Evolutionary conservation across 1,140 invertebrate species (phyloP).

Genomic region (Mylabris phalerata): DNA sequence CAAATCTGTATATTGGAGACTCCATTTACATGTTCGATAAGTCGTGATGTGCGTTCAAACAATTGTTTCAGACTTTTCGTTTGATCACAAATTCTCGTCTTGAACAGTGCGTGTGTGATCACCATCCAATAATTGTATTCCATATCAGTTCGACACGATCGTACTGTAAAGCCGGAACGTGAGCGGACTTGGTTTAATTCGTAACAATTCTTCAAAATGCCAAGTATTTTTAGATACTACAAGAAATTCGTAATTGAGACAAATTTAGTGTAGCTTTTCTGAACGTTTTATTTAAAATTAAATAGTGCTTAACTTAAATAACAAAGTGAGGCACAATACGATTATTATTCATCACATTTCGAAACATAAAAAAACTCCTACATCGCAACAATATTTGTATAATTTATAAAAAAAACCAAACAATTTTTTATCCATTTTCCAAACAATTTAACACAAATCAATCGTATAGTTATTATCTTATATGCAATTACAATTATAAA

Average conservation of each 20-base stretch:
- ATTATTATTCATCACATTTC: constrained; percentile 36
- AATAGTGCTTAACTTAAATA: constrained; percentile 39
- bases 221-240: too few relatives aligned
- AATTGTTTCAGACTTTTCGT: too few relatives aligned
- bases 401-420: neutral
- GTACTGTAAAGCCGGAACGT: too few relatives aligned
- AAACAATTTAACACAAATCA: neutral
- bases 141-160: too few relatives aligned
- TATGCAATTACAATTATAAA: neutral
- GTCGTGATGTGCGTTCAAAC: too few relatives aligned
- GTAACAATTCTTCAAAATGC: too few relatives aligned
- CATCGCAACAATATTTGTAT: constrained; percentile 12
- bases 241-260: neutral
- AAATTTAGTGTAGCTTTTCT: constrained; percentile 11
- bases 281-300: constrained; percentile 41
- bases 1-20: too few relatives aligned
- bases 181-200: too few relatives aligned
- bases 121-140: too few relatives aligned
- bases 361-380: constrained; percentile 19
- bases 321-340: constrained; percentile 42
- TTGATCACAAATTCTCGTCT: too few relatives aligned
- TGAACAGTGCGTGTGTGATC: too few relatives aligned
- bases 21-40: too few relatives aligned
- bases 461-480: neutral
- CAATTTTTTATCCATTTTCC: constrained; percentile 1